Conservation (phyloP, 2,113 vertebrate genomes). For the Pagrus major region DNA sequence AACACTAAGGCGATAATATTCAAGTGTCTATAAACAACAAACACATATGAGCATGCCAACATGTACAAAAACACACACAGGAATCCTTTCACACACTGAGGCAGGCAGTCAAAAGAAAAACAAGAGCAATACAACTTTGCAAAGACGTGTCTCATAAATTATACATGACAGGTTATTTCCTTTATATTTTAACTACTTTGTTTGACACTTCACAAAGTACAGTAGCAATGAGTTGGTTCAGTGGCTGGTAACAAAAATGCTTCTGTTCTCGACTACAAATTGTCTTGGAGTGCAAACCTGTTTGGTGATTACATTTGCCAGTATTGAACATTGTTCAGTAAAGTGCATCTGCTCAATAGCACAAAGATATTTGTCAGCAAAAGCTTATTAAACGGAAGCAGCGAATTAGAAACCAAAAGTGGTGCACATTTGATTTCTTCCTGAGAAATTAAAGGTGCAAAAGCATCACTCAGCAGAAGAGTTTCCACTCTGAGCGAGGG, state of each 20-base stretch:
- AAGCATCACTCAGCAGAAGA: conserved; percentile 36
- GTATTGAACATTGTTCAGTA: conserved; percentile 40
- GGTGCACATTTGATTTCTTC: conserved; percentile 21
- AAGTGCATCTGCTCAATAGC: conserved; percentile 35
- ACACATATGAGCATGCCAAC: not conserved
- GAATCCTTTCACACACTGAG: conserved; percentile 29
- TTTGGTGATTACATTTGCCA: conserved; percentile 49
- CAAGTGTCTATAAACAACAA: conserved; percentile 9
- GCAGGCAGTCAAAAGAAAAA: conserved; percentile 26
- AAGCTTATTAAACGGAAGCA: conserved; percentile 39
- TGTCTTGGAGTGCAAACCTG: conserved; percentile 39
- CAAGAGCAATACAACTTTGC: conserved; percentile 20
- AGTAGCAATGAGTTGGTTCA: conserved; percentile 56
- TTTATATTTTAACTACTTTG: conserved; percentile 54
- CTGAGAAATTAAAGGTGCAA: conserved; percentile 38
- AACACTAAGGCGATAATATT: conserved; percentile 5
- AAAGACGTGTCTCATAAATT: conserved; percentile 60
- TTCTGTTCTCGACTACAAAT: conserved; percentile 35
- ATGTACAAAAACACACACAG: not conserved
- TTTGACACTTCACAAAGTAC: conserved; percentile 53
- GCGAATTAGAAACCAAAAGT: conserved; percentile 33
- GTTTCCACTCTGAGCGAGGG: not conserved
- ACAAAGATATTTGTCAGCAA: conserved; percentile 47
- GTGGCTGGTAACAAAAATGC: conserved; percentile 28
- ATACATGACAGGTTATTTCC: conserved; percentile 60